Base-by-base conservation (phyloP, 2,797 vertebrate genomes). In the Pyrrhura leucotis region DNA sequence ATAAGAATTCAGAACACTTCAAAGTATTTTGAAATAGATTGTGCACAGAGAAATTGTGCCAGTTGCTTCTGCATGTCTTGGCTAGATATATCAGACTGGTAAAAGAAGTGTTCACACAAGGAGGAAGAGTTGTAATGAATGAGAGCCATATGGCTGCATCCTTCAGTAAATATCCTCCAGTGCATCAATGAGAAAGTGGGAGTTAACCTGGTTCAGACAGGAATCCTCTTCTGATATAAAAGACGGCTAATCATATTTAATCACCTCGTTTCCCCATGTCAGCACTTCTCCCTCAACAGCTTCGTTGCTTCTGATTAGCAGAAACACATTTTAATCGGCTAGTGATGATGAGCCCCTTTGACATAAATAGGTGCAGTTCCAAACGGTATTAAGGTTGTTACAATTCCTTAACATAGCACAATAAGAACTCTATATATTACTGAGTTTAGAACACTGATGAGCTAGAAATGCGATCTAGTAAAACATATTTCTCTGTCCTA, bases 261-360 rank as follows among this genome's bases (percentile, higher is more conserved):
- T 95, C 88, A 77, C 78, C 48, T 92, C 85, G 67, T 92, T 92
- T 93, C 84, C 56, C 53, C 48, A 40, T n/a, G 93, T 96, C 95
- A 95, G 76, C 95, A 81, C 93, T 79, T 93, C 73, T 87, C 73
- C 83, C 48, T 94, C 90, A 94, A 71, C 71, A 93, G 51, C 37
- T 80, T 72, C 65, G 21, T 53, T 83, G 77, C 25, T 47, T 90
- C 51, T 94, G 86, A 95, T 89, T 89, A 92, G 26, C 14, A 92
- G 37, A 48, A 85, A 15, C 65, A 35, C 61, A 26, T 61, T 88
- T 68, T 94, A 95, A 95, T 96, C 42, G 6, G 51, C 40, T 80
- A 67, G 93, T 89, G 93, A 90, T 89, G 93, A 96, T 83, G 61
- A 94, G 8, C 50, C 85, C 47, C 79, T 93, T 66, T 91, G 87